A percentile compares a stretch with the other conserved stretches of the same genome.
These are phyloP conservation scores for Datnioides undecimradiatus DNA, from an alignment of 2,113 vertebrate species.

Conservation along the genomic window DNA sequence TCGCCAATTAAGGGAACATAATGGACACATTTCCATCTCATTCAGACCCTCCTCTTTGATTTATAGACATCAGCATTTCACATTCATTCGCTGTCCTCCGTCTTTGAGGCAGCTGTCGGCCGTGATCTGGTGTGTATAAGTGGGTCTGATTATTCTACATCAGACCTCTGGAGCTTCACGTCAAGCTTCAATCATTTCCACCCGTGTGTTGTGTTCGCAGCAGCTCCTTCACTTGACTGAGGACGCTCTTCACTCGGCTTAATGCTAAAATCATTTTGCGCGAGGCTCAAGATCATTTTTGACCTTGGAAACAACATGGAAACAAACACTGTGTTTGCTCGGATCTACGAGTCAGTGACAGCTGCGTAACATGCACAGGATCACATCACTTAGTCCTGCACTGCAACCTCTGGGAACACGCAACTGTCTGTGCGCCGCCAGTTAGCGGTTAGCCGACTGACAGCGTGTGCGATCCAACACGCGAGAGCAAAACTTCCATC, in stretches of 20 bases:
- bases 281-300: neutral
- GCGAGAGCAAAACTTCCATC: no score
- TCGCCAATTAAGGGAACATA: conserved; percentile 19
- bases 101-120: conserved; percentile 20
- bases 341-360: no score
- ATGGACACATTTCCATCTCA: neutral
- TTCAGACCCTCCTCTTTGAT: conserved; percentile 16
- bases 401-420: no score
- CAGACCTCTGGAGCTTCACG: neutral
- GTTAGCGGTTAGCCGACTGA: no score
- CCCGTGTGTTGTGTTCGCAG: neutral
- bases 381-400: no score
- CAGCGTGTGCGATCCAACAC: no score
- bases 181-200: neutral
- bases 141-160: conserved; percentile 18
- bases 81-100: conserved; percentile 4
- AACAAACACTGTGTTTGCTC: no score
- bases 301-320: neutral
- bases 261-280: neutral
- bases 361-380: no score
- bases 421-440: no score
- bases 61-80: conserved; percentile 17
- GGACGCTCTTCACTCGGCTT: neutral
- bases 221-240: neutral
- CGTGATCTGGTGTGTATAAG: neutral